A percentile compares a stretch with the other conserved stretches of the same genome.
Conservation (phyloP, 2,888 invertebrate genomes). For the Phragmatobia fuliginosa region DNA sequence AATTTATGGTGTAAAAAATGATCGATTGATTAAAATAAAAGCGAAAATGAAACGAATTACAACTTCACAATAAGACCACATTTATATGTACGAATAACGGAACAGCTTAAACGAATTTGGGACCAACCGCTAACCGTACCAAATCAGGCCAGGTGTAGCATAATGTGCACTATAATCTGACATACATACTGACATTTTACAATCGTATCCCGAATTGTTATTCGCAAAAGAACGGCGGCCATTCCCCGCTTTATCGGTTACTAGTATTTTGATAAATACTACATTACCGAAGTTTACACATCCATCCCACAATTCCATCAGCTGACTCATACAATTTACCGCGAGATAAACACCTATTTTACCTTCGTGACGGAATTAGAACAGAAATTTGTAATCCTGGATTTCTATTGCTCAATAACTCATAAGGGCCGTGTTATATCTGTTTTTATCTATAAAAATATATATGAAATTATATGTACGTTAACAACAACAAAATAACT, state of each 20-base stretch:
- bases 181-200: background rate
- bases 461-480: too few relatives aligned
- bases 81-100: background rate
- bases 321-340: constrained; percentile 40
- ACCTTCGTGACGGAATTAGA: constrained; percentile 28
- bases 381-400: constrained; percentile 36
- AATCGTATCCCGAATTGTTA: too few relatives aligned
- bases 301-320: constrained; percentile 34
- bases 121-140: background rate
- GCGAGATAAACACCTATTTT: constrained; percentile 39
- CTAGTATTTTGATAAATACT: constrained; percentile 11
- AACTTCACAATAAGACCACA: background rate
- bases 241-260: background rate
- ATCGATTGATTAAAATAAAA: background rate
- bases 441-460: too few relatives aligned
- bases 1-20: too few relatives aligned
- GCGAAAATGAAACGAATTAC: background rate
- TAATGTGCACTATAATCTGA: too few relatives aligned
- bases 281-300: constrained; percentile 14
- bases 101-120: background rate
- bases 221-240: background rate
- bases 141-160: background rate
- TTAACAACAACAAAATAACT: too few relatives aligned
- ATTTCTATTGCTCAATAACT: constrained; percentile 44
- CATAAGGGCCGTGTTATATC: constrained; percentile 47